A percentile compares a stretch with the other conserved stretches of the same genome.
Conservation (phyloP, 2,113 vertebrate genomes). For the Bagarius yarrelli region DNA sequence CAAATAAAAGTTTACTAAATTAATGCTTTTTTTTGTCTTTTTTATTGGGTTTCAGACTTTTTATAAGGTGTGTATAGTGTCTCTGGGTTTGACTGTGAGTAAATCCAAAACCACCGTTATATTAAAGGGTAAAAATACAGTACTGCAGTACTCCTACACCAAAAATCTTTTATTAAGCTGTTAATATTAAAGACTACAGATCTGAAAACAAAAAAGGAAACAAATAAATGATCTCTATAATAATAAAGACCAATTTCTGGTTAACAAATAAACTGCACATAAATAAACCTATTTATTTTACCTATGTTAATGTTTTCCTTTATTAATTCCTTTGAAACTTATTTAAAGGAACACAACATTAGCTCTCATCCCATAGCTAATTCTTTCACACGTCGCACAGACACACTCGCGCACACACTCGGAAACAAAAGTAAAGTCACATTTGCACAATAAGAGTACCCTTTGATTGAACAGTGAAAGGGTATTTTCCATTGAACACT, state of each 20-base stretch:
- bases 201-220: constrained; percentile 58
- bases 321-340: constrained; percentile 21
- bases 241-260: constrained; percentile 61
- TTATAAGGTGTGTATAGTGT: not conserved
- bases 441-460: not conserved
- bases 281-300: constrained; percentile 45
- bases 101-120: not conserved
- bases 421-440: not conserved
- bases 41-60: not conserved
- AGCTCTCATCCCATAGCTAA: not conserved
- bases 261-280: constrained; percentile 89
- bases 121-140: not conserved
- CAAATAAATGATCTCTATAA: constrained; percentile 13
- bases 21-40: constrained; percentile 13
- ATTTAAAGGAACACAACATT: not conserved
- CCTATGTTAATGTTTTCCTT: not conserved
- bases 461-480: not conserved
- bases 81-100: not conserved
- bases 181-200: constrained; percentile 69
- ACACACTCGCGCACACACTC: not conserved
- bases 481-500: not conserved
- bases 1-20: constrained; percentile 66
- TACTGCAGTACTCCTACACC: not conserved
- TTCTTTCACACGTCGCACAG: not conserved
- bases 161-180: constrained; percentile 56